These are phyloP conservation scores for Plectus sambesii DNA, from an alignment of 1,140 invertebrate species.

Conservation along the genomic window DNA sequence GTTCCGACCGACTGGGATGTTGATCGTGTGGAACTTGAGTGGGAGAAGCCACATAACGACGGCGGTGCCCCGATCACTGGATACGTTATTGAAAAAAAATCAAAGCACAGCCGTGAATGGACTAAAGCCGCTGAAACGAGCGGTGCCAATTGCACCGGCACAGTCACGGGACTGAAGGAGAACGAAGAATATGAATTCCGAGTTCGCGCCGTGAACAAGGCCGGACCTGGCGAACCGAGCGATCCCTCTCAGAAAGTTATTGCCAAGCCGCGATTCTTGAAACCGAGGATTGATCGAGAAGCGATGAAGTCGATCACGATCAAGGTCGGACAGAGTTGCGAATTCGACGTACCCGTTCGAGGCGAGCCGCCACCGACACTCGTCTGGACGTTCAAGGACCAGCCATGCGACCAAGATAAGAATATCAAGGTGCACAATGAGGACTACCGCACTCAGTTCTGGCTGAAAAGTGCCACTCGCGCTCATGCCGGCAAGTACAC, in stretches of 20 bases:
- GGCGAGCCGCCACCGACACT: conserved; percentile 85
- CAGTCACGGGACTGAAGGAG: conserved; percentile 76
- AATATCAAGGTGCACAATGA: conserved; percentile 70
- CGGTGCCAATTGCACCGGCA: conserved; percentile 53
- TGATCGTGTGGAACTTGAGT: conserved; percentile 72
- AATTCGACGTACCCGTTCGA: conserved; percentile 76
- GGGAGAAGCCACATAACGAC: conserved; percentile 73
- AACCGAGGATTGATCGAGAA: conserved; percentile 79
- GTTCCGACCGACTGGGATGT: conserved; percentile 86
- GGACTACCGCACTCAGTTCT: conserved; percentile 82
- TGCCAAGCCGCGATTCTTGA: conserved; percentile 78
- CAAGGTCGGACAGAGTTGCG: conserved; percentile 78
- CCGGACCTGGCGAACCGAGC: conserved; percentile 65
- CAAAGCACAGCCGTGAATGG: conserved; percentile 85
- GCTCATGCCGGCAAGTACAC: conserved; percentile 72
- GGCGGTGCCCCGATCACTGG: conserved; percentile 86
- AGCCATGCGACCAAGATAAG: conserved; percentile 48
- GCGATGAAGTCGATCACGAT: conserved; percentile 69
- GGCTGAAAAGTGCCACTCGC: conserved; percentile 65
- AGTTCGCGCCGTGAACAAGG: conserved; percentile 79
- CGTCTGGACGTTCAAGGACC: conserved; percentile 73
- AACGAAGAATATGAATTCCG: conserved; percentile 85
- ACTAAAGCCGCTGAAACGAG: conserved; percentile 68
- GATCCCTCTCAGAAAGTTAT: conserved; percentile 79
- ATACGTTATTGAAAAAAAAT: conserved; percentile 89